Base-by-base conservation (phyloP, 2,797 vertebrate genomes). In the Syncerus caffer region DNA sequence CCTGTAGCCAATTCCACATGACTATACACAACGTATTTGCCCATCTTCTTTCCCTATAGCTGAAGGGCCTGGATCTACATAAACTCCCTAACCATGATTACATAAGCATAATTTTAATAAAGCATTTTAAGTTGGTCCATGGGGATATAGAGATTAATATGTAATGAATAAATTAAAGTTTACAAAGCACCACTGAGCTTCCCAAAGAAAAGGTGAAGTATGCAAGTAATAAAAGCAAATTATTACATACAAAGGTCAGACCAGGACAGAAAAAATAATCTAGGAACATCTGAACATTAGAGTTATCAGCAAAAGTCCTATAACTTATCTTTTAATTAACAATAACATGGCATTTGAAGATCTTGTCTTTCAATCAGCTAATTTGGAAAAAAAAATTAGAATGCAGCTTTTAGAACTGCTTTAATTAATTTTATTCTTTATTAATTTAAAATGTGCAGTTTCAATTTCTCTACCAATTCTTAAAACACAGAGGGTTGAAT, bases 361-460 rank as follows among this genome's bases (percentile, higher is more conserved):
- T 62, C 78, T 89, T 53, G 10, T 16, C 76, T 95, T 97, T 83
- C 57, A 51, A 91, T 94, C 45, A 89, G 31, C 29, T 88, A 88
- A 95, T 89, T 1, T 93, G 85, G 45, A 4, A 27, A 74, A 95
- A 95, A 94, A 90, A 84, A 71, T n/a, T 62, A 85, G n/a, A 95
- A 91, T 85, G 27, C 94, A 93, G 64, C 84, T 96, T 97, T 93
- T 86, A 47, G 78, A 90, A 85, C 76, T 90, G 53, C 80, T 96
- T 93, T 97, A 92, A 95, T 97, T 96, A 97, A 96, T 90, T 95
- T 92, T 89, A 97, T 82, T 95, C n/a, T 86, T 93, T 93, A 97
- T 71, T 97, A 97, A 95, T 80, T 96, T 93, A 60, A 94, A 95
- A 96, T 16, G 16, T 96, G 29, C 38, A 51, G 45, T 95, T 95